phyloP scores from a whole-genome alignment of 1,140 invertebrate species.

The Propsilocerus akamusi region DNA sequence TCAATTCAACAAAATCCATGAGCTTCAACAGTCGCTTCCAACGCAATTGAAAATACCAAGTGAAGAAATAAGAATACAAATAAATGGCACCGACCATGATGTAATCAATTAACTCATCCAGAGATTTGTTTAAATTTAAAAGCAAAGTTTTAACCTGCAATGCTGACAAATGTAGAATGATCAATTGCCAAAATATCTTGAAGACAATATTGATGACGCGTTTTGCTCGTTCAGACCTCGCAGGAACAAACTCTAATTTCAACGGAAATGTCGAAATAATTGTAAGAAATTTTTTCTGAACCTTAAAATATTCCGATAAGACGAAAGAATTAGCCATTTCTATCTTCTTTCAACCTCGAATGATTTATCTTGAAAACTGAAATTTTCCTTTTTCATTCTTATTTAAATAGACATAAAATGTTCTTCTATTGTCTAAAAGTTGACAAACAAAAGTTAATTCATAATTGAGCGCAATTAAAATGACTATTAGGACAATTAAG shows the following conservation, averaged over 20 bases:
- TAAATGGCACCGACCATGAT: neutral
- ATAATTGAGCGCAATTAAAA: too few relatives aligned
- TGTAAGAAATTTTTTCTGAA: neutral
- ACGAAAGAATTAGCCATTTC: too few relatives aligned
- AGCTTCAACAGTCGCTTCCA: neutral
- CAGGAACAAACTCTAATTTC: neutral
- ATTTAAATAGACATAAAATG: too few relatives aligned
- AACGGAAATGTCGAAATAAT: neutral
- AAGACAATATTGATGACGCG: neutral
- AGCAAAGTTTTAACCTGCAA: neutral
- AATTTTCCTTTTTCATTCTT: too few relatives aligned
- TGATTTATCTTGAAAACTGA: too few relatives aligned
- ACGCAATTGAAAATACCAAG: neutral
- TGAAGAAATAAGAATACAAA: neutral
- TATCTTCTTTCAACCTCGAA: too few relatives aligned
- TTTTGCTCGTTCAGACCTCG: neutral
- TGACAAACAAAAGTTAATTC: too few relatives aligned
- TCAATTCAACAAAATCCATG: neutral
- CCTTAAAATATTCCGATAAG: neutral
- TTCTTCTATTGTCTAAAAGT: too few relatives aligned
- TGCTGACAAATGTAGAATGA: neutral
- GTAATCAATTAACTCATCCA: neutral
- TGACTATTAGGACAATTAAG: too few relatives aligned
- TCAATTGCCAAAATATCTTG: neutral
- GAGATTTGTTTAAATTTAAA: neutral